Conservation (phyloP, 2,797 vertebrate genomes). For the Urophycis tenuis region DNA sequence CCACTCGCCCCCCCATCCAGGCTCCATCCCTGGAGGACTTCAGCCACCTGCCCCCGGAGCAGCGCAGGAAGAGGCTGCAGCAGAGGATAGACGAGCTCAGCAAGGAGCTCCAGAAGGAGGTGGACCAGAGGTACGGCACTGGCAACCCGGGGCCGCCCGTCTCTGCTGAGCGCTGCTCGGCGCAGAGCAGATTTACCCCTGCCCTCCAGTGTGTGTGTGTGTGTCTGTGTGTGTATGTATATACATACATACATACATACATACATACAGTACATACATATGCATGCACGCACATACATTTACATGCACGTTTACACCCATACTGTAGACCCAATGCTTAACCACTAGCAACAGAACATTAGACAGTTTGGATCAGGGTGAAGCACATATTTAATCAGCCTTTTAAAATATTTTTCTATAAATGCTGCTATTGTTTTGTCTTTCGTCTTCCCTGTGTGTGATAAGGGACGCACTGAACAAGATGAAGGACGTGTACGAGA, state of each 20-base stretch:
- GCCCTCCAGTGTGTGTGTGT: neutral
- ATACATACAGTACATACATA: no score
- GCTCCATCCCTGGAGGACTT: slow-evolving; percentile 92
- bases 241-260: neutral
- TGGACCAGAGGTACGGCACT: slow-evolving; percentile 84
- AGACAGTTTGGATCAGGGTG: neutral
- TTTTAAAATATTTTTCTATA: neutral
- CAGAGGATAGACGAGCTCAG: slow-evolving; percentile 92
- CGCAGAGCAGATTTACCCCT: neutral
- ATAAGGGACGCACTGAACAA: slow-evolving; percentile 95
- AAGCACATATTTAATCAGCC: neutral
- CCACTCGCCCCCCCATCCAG: slow-evolving; percentile 58
- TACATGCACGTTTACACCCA: neutral
- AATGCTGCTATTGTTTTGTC: no score
- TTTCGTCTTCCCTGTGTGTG: neutral
- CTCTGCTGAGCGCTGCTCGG: neutral
- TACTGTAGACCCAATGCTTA: neutral
- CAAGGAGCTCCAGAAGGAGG: slow-evolving; percentile 93
- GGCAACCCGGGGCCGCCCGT: neutral
- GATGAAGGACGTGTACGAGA: slow-evolving; percentile 99
- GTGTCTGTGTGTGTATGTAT: no score
- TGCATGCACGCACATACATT: no score
- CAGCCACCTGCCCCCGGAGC: slow-evolving; percentile 95
- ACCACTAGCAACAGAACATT: neutral
- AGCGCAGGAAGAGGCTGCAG: slow-evolving; percentile 93